Evolutionary conservation across 2,888 invertebrate genomes (phyloP).

Genomic region (Aricia artaxerxes): DNA sequence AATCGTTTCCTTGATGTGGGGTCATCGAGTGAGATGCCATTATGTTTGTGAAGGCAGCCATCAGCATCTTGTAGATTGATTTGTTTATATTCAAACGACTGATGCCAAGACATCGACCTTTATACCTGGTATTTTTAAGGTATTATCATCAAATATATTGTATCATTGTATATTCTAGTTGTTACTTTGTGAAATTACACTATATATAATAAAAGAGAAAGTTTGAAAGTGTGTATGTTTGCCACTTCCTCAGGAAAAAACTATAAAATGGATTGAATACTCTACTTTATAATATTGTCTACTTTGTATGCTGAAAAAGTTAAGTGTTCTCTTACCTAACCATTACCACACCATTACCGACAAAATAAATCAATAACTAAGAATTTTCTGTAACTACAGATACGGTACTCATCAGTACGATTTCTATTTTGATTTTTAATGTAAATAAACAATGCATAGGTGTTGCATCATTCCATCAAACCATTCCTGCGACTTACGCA

Average conservation of each 20-base stretch:
- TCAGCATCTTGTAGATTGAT: background rate
- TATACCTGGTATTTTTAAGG: background rate
- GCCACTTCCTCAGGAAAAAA: no score
- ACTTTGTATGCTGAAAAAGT: no score
- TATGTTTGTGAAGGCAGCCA: background rate
- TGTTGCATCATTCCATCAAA: background rate
- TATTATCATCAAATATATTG: background rate
- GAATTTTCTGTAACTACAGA: background rate
- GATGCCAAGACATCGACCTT: background rate
- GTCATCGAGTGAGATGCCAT: constrained; percentile 5
- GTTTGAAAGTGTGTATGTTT: no score
- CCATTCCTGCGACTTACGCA: background rate
- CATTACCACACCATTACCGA: no score
- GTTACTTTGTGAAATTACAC: no score
- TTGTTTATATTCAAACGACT: background rate
- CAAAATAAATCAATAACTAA: no score
- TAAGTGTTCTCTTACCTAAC: no score
- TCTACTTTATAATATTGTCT: no score
- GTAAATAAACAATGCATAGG: background rate
- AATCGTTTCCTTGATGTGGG: constrained; percentile 4
- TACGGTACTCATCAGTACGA: background rate
- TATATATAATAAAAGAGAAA: no score
- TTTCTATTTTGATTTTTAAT: background rate
- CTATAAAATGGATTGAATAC: no score
- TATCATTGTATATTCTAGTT: no score